Percentiles rank a stretch among this genome's conserved stretches.
These are phyloP conservation scores for Poliocrania exsul DNA, from an alignment of 2,797 vertebrate species.

Conservation along the genomic window DNA sequence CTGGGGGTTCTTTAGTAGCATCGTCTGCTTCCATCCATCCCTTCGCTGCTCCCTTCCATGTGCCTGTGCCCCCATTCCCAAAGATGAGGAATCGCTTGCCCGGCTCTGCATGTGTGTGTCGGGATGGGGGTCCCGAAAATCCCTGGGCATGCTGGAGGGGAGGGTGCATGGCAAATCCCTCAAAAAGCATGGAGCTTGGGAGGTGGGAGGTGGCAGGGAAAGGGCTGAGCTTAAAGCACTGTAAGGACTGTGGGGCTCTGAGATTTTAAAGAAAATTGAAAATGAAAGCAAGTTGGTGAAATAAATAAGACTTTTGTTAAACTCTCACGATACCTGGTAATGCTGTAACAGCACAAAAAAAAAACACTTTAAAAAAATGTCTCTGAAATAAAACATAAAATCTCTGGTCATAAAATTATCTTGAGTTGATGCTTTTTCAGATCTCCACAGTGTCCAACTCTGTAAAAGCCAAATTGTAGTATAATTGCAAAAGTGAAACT, in stretches of 20 bases:
- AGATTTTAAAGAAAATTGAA: background rate
- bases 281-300: background rate
- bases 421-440: background rate
- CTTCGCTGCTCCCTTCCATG: background rate
- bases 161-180: conserved; percentile 2
- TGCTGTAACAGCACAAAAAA: background rate
- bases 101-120: background rate
- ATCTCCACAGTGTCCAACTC: background rate
- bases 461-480: background rate
- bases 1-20: background rate
- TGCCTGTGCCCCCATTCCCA: background rate
- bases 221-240: background rate
- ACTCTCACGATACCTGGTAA: background rate
- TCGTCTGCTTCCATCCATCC: conserved; percentile 15
- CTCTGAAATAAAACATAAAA: background rate
- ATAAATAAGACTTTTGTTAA: background rate
- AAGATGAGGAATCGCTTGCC: background rate
- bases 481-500: background rate
- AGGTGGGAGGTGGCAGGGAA: background rate
- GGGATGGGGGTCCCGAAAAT: background rate
- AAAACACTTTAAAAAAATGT: background rate
- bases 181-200: conserved; percentile 5
- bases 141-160: background rate
- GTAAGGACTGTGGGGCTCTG: background rate
- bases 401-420: background rate